A percentile compares a stretch with the other conserved stretches of the same genome.
phyloP scores from a whole-genome alignment of 2,888 invertebrate species.

The Ophion ellenae region DNA sequence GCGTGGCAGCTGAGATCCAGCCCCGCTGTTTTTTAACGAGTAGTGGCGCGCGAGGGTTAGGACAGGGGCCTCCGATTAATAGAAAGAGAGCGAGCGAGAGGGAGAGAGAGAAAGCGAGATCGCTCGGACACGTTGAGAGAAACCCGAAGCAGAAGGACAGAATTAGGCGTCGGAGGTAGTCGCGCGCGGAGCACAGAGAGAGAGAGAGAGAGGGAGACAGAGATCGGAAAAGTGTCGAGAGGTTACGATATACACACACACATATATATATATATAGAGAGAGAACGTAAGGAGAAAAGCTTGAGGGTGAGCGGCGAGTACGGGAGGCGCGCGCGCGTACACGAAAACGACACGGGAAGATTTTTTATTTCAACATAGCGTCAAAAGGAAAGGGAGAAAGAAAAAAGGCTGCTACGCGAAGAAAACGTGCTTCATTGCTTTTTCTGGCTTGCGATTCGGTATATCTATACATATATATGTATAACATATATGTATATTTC shows the following conservation, averaged over 20 bases:
- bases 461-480: constrained; percentile 12
- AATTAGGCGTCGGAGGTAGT: constrained; percentile 47
- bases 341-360: constrained; percentile 37
- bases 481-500: constrained; percentile 27
- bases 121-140: constrained; percentile 41
- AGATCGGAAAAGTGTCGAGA: constrained; percentile 63
- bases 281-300: constrained; percentile 29
- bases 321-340: constrained; percentile 15
- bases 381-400: constrained; percentile 1
- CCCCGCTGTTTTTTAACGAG: constrained; percentile 70
- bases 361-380: constrained; percentile 37
- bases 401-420: constrained; percentile 15
- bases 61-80: constrained; percentile 25
- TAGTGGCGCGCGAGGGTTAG: constrained; percentile 65
- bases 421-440: constrained; percentile 48
- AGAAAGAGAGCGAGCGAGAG: constrained; percentile 51
- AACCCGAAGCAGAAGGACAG: constrained; percentile 44
- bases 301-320: constrained; percentile 30
- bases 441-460: constrained; percentile 15
- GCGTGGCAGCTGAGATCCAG: constrained; percentile 68
- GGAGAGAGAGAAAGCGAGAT: constrained; percentile 33
- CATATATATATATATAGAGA: constrained; percentile 34
- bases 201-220: constrained; percentile 34
- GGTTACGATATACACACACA: constrained; percentile 14
- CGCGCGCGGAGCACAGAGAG: constrained; percentile 29